These are phyloP conservation scores for Acestrorhynchus altus DNA, from an alignment of 2,797 vertebrate genomes.

Conservation along the genomic window DNA sequence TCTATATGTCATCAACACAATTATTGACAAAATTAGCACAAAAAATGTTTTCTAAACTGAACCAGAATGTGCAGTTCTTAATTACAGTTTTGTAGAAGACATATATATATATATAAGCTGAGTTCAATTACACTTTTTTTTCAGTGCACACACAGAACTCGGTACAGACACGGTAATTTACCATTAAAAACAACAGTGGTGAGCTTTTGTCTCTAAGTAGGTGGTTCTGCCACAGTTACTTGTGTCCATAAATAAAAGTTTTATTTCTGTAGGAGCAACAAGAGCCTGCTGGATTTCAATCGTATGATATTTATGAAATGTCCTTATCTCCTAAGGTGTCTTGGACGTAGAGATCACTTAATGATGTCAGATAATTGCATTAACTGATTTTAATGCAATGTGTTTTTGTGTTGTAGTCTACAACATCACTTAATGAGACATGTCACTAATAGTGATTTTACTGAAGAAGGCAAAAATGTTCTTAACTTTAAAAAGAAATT, in stretches of 20 bases:
- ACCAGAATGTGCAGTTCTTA: too few species aligned
- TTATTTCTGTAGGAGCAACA: constrained; percentile 18
- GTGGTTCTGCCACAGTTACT: constrained; percentile 5
- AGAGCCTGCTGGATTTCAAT: constrained; percentile 3
- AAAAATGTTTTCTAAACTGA: too few species aligned
- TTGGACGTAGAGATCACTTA: not conserved
- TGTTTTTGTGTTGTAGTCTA: not conserved
- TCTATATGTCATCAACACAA: too few species aligned
- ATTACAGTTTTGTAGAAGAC: too few species aligned
- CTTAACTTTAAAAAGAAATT: too few species aligned
- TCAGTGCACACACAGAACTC: too few species aligned
- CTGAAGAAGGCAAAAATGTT: too few species aligned
- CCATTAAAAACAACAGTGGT: not conserved
- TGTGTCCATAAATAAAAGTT: constrained; percentile 26
- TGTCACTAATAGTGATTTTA: too few species aligned
- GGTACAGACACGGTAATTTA: too few species aligned
- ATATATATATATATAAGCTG: too few species aligned
- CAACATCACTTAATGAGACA: not conserved
- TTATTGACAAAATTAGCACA: too few species aligned
- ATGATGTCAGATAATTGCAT: not conserved
- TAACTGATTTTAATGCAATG: not conserved
- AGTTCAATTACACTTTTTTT: too few species aligned
- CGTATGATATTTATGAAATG: constrained; percentile 26
- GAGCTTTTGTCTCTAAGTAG: constrained; percentile 12
- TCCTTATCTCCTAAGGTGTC: not conserved